Evolutionary conservation across 37 sponge, comb jelly and placozoan species (phyloP).

Genomic region (Crambe crambe): DNA sequence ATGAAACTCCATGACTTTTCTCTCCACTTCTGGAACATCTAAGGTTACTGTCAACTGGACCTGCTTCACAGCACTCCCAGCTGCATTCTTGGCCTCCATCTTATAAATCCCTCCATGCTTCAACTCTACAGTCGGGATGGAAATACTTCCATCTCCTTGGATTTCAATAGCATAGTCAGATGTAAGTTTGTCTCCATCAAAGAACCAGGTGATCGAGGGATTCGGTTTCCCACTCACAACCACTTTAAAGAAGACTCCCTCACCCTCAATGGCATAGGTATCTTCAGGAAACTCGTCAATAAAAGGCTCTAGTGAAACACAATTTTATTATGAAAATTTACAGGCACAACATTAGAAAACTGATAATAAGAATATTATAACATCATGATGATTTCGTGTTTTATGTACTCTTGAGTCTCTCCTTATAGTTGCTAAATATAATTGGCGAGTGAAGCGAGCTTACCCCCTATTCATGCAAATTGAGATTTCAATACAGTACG

Average conservation of each 20-base stretch:
- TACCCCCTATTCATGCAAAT: no score
- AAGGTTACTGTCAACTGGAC: conserved; percentile 1
- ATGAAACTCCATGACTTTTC: background rate
- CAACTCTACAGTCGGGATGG: background rate
- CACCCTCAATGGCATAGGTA: conserved; percentile 5
- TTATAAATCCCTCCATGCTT: conserved; percentile 25
- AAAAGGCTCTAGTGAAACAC: background rate
- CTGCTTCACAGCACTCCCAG: conserved; percentile 22
- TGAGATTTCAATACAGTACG: no score
- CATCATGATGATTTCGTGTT: no score
- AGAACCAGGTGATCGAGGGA: conserved; percentile 23
- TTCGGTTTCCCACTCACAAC: conserved; percentile 19
- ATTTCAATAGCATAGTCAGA: no score
- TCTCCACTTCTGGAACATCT: background rate
- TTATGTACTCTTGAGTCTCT: no score
- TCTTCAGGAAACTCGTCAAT: conserved; percentile 25
- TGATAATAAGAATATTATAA: no score
- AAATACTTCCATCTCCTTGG: conserved; percentile 4
- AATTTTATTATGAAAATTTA: no score
- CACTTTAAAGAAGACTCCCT: conserved; percentile 26
- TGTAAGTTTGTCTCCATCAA: background rate
- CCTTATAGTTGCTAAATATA: no score
- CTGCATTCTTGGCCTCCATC: conserved; percentile 19
- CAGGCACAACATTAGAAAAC: no score
- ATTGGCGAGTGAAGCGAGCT: no score